These are phyloP conservation scores for Atta colombica DNA, from an alignment of 1,140 invertebrate species.

Conservation along the genomic window DNA sequence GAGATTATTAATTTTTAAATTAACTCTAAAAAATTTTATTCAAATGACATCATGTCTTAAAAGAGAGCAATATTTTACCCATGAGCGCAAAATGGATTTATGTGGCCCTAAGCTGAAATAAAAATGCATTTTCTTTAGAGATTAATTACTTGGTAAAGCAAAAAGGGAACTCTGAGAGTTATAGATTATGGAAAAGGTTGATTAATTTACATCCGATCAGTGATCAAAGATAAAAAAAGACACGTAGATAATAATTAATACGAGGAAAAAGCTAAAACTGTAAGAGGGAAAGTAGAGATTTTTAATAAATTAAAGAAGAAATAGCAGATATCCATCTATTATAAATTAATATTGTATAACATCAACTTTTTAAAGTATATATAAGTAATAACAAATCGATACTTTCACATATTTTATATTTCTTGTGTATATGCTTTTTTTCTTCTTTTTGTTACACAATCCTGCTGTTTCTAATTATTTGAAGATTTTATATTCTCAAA, in stretches of 20 bases:
- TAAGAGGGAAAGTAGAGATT: not conserved
- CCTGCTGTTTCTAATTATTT: not conserved
- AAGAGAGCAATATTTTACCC: no score
- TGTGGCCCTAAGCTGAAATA: not conserved
- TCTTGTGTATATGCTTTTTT: not conserved
- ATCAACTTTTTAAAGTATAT: not conserved
- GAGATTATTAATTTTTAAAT: no score
- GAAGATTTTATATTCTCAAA: not conserved
- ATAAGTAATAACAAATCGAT: not conserved
- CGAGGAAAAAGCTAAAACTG: slow-evolving; percentile 1
- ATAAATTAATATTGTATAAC: not conserved
- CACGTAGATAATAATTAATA: not conserved
- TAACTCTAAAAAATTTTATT: no score
- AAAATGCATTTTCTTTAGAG: not conserved
- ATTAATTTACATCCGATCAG: slow-evolving; percentile 15
- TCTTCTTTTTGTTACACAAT: not conserved
- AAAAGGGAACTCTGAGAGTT: slow-evolving; percentile 6
- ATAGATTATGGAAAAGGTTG: slow-evolving; percentile 7
- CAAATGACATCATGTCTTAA: no score
- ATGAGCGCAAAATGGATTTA: no score
- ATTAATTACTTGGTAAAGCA: slow-evolving; percentile 2
- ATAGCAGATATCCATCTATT: not conserved
- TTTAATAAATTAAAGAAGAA: slow-evolving; percentile 18
- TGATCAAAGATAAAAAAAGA: slow-evolving; percentile 24
- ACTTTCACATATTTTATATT: not conserved